phyloP scores from a whole-genome alignment of 2,888 invertebrate genomes.

The Leucophora obtusa region DNA sequence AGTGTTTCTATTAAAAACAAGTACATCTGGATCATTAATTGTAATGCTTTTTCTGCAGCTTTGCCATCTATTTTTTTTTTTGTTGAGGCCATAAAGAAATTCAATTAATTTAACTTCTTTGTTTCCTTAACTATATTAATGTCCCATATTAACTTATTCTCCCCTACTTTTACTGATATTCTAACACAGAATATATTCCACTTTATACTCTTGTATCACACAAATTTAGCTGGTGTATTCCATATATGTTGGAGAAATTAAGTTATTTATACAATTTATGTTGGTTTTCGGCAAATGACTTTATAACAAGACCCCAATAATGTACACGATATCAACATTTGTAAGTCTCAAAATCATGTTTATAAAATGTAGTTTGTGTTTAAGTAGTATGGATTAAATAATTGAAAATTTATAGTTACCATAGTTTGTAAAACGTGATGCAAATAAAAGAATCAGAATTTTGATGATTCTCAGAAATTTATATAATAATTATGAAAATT shows the following conservation, averaged over 20 bases:
- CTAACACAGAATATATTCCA: too few species aligned
- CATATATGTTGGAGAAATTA: neutral
- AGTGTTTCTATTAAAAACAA: too few species aligned
- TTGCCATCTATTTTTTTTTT: too few species aligned
- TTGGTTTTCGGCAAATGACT: neutral
- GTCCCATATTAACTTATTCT: too few species aligned
- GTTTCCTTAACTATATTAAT: too few species aligned
- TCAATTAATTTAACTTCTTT: too few species aligned
- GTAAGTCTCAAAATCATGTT: constrained; percentile 13
- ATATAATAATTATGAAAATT: constrained; percentile 1
- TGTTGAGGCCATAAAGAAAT: too few species aligned
- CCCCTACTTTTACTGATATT: too few species aligned
- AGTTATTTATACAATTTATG: constrained; percentile 18
- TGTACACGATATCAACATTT: constrained; percentile 19
- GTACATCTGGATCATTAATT: too few species aligned
- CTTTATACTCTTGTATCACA: too few species aligned
- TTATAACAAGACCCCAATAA: neutral
- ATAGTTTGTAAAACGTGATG: constrained; percentile 3
- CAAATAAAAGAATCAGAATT: constrained; percentile 20
- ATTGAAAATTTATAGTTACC: constrained; percentile 46
- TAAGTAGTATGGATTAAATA: constrained; percentile 33
- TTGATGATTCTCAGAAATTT: constrained; percentile 16
- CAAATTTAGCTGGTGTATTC: too few species aligned
- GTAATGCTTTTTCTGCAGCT: too few species aligned
- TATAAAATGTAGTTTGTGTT: constrained; percentile 20